A percentile compares a stretch with the other conserved stretches of the same genome.
Conservation (phyloP, 2,113 vertebrate genomes). For the Paracanthobrama guichenoti region DNA sequence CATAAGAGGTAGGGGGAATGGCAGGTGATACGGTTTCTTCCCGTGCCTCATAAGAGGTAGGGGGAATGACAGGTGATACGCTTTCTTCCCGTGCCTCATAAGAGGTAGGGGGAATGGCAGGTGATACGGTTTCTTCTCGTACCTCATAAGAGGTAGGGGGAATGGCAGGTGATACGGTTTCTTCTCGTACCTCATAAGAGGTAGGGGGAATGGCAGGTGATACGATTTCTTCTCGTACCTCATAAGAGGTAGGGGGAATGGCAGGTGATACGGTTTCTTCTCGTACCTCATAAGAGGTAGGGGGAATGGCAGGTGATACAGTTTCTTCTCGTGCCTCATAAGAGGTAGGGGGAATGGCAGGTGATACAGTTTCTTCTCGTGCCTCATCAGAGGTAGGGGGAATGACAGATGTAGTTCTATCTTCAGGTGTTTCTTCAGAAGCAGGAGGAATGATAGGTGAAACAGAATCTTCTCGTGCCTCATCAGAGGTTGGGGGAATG, state of each 20-base stretch:
- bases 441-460: neutral
- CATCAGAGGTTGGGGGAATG: neutral
- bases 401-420: neutral
- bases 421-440: conserved; percentile 1
- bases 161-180: neutral
- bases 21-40: neutral
- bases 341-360: neutral
- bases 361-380: neutral
- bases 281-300: neutral
- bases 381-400: neutral
- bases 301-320: neutral
- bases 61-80: neutral
- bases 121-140: neutral
- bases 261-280: neutral
- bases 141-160: neutral
- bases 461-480: neutral
- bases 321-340: neutral
- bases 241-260: neutral
- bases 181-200: neutral
- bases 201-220: neutral
- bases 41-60: neutral
- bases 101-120: neutral
- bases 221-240: neutral
- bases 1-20: neutral
- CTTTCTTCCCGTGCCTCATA: neutral